phyloP scores from a whole-genome alignment of 2,113 vertebrate species.

The Anolis carolinensis region DNA sequence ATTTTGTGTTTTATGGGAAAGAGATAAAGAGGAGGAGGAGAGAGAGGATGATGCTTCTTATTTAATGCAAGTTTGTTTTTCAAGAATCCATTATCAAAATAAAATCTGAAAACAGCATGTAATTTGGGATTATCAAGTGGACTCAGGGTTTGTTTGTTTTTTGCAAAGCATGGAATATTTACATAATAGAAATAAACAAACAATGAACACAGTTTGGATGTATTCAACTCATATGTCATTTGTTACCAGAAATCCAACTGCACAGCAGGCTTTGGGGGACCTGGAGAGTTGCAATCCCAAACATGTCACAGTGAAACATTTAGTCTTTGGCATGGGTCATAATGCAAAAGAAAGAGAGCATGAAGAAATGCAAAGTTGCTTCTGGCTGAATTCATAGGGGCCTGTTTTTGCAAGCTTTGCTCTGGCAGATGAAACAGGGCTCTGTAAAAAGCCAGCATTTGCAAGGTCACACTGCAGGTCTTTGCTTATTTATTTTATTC shows the following conservation, averaged over 20 bases:
- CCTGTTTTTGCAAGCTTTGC: conserved; percentile 10
- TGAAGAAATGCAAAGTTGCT: background rate
- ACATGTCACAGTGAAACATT: conserved; percentile 21
- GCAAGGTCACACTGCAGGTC: background rate
- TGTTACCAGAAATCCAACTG: conserved; percentile 46
- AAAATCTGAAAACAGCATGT: conserved; percentile 41
- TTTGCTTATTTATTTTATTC: conserved; percentile 5
- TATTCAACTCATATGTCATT: conserved; percentile 60
- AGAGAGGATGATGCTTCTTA: too few species aligned
- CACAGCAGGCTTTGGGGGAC: conserved; percentile 41
- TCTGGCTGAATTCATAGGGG: background rate
- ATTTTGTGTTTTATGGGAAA: conserved; percentile 72
- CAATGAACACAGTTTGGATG: conserved; percentile 58
- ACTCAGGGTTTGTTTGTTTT: conserved; percentile 44
- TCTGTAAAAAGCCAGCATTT: background rate
- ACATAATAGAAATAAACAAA: conserved; percentile 70
- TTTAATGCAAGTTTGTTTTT: conserved; percentile 56
- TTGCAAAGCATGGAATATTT: conserved; percentile 58
- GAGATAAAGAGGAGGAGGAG: conserved; percentile 39
- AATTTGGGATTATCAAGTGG: conserved; percentile 49
- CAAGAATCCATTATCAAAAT: background rate
- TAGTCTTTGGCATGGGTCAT: background rate
- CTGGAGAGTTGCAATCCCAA: conserved; percentile 38
- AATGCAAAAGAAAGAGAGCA: background rate
- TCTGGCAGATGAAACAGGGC: background rate